These are phyloP conservation scores for Tonatia bakeri DNA, from an alignment of 2,113 vertebrate species.

Conservation along the genomic window DNA sequence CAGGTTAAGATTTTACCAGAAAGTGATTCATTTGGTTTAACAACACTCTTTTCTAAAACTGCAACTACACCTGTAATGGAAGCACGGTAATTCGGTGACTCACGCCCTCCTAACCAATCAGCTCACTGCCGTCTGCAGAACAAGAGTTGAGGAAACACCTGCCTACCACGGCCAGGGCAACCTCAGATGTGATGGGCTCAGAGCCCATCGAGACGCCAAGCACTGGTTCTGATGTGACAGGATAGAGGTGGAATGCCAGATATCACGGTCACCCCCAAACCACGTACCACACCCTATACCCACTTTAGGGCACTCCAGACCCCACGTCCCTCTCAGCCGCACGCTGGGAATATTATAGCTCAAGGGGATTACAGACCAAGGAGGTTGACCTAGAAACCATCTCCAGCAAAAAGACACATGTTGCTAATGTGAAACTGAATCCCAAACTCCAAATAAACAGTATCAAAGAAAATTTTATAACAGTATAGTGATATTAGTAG, in stretches of 20 bases:
- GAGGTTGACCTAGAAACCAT: not conserved
- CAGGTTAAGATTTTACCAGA: not conserved
- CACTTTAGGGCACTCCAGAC: no score
- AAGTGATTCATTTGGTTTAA: not conserved
- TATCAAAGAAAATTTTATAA: not conserved
- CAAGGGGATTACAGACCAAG: not conserved
- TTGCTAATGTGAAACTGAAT: not conserved
- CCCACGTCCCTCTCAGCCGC: not conserved
- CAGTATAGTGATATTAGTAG: not conserved
- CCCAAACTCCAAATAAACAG: not conserved
- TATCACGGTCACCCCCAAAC: not conserved
- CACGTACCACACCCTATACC: not conserved
- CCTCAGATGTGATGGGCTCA: not conserved
- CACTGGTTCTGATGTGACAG: not conserved
- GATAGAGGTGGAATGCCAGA: not conserved
- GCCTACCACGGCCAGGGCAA: not conserved
- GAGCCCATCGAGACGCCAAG: not conserved
- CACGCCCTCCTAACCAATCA: not conserved
- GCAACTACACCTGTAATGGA: not conserved
- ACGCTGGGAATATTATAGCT: not conserved
- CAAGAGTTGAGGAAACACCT: not conserved
- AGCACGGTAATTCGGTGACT: not conserved
- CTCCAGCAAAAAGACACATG: not conserved
- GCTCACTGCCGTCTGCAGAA: not conserved
- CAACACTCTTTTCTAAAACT: not conserved